These are phyloP conservation scores for Cheilosia grossa DNA, from an alignment of 2,888 invertebrate species.

Conservation along the genomic window DNA sequence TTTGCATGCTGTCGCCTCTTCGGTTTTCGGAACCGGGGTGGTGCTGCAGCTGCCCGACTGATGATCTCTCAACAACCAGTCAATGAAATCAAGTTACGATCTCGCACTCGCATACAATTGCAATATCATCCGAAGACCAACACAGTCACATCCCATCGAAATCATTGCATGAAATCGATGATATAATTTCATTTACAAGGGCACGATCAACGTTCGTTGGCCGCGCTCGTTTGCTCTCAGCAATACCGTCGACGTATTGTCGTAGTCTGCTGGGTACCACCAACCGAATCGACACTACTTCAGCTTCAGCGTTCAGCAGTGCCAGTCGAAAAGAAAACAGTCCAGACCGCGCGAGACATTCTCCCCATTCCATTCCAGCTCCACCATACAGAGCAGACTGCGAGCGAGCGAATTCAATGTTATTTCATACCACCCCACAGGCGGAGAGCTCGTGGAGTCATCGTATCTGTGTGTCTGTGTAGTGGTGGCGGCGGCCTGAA, in stretches of 20 bases:
- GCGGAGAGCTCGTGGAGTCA: conserved; percentile 18
- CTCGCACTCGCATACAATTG: background rate
- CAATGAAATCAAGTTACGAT: background rate
- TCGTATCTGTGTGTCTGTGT: conserved; percentile 10
- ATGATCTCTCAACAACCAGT: conserved; percentile 35
- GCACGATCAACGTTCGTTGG: conserved; percentile 75
- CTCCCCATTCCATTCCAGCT: conserved; percentile 11
- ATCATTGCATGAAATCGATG: conserved; percentile 71
- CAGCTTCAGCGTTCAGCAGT: background rate
- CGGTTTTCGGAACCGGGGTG: background rate
- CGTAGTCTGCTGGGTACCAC: conserved; percentile 48
- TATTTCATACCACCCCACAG: conserved; percentile 57
- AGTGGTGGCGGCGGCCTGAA: conserved; percentile 10
- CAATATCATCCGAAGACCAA: too few relatives aligned
- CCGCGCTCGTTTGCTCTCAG: conserved; percentile 52
- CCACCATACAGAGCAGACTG: background rate
- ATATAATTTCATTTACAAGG: conserved; percentile 75
- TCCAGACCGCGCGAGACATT: conserved; percentile 69
- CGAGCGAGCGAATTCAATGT: conserved; percentile 68
- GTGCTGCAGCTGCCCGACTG: conserved; percentile 13
- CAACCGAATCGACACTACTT: background rate
- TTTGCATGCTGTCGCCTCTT: conserved; percentile 28
- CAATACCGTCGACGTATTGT: background rate
- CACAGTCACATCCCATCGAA: conserved; percentile 3
- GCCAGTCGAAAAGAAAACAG: conserved; percentile 27